These are phyloP conservation scores for Chironomus tepperi DNA, from an alignment of 1,140 invertebrate genomes.

Conservation along the genomic window DNA sequence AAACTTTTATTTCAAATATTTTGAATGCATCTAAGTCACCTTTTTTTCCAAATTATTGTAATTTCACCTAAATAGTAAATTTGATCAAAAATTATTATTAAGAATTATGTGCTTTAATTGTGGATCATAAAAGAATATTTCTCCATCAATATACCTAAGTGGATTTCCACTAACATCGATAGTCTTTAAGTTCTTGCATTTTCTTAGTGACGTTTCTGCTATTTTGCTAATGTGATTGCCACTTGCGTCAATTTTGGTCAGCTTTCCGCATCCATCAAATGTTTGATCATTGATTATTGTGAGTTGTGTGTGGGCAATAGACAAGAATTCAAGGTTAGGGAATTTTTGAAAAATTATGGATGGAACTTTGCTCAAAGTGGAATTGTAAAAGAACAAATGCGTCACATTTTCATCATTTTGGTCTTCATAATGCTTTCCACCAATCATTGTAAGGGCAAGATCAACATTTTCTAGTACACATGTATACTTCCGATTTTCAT, in stretches of 20 bases:
- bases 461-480: constrained; percentile 11
- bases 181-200: neutral
- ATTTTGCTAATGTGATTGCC: neutral
- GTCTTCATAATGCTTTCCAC: neutral
- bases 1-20: too few species aligned
- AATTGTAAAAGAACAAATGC: neutral
- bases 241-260: neutral
- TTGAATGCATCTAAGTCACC: too few species aligned
- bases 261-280: neutral
- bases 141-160: neutral
- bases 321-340: constrained; percentile 3
- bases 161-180: neutral
- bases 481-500: neutral
- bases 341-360: neutral
- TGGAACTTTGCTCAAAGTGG: neutral
- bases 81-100: neutral
- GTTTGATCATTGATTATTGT: constrained; percentile 5
- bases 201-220: neutral
- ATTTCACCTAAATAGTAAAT: neutral
- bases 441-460: neutral
- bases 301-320: neutral
- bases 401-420: neutral
- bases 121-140: neutral
- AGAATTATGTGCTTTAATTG: neutral
- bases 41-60: too few species aligned